Evolutionary conservation across 2,888 invertebrate species (phyloP).

Genomic region (Ophioninae sp.): DNA sequence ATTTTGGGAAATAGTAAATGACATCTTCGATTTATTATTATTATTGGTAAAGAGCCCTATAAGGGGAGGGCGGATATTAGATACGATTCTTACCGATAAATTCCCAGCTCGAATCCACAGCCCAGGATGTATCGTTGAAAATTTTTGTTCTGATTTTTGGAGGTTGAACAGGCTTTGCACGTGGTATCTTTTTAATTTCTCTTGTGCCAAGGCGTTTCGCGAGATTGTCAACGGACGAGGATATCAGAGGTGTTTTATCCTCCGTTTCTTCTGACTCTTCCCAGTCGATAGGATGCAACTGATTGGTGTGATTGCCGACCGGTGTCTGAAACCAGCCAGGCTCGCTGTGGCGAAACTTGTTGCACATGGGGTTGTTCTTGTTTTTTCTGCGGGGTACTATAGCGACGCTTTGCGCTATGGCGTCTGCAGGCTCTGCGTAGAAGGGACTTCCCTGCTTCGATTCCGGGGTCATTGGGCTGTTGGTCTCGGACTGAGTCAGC

Average conservation of each 20-base stretch:
- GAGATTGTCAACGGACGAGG: conserved; percentile 88
- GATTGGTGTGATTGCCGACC: conserved; percentile 68
- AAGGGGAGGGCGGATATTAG: background rate
- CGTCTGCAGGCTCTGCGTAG: conserved; percentile 94
- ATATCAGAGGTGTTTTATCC: conserved; percentile 81
- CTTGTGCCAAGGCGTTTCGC: conserved; percentile 76
- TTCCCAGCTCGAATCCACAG: conserved; percentile 95
- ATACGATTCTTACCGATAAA: conserved; percentile 86
- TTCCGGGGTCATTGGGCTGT: conserved; percentile 77
- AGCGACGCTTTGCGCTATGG: conserved; percentile 84
- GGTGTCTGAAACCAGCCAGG: conserved; percentile 78
- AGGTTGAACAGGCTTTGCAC: conserved; percentile 88
- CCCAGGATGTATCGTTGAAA: conserved; percentile 85
- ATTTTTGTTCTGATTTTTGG: conserved; percentile 83
- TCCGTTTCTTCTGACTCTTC: conserved; percentile 77
- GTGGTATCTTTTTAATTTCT: conserved; percentile 82
- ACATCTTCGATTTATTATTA: background rate
- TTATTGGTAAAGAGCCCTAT: background rate
- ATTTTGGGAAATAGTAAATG: too few relatives aligned
- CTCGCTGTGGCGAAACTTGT: conserved; percentile 78
- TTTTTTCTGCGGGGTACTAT: conserved; percentile 74
- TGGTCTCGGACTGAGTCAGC: conserved; percentile 76
- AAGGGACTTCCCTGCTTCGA: conserved; percentile 91
- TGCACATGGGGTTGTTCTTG: conserved; percentile 74
- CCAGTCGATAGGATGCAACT: conserved; percentile 79